These are phyloP conservation scores for Trematomus bernacchii DNA, from an alignment of 2,797 vertebrate genomes.

Conservation along the genomic window DNA sequence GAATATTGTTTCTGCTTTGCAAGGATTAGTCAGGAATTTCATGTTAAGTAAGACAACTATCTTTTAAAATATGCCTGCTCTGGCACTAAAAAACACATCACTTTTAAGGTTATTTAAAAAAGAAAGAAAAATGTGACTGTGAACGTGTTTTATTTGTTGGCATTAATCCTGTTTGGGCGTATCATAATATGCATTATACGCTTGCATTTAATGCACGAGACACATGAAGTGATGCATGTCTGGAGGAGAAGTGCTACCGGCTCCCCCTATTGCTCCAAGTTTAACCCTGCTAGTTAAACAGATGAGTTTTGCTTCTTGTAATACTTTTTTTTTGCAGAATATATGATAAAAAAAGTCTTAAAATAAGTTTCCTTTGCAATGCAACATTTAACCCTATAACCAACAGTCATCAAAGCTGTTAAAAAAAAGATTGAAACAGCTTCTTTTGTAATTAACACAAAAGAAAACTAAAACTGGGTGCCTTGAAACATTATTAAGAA, in stretches of 20 bases:
- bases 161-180: not conserved
- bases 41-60: not conserved
- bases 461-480: not conserved
- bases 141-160: not conserved
- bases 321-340: not conserved
- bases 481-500: not conserved
- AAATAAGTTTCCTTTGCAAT: not conserved
- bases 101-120: not conserved
- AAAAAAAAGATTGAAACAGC: not conserved
- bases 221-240: not conserved
- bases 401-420: not conserved
- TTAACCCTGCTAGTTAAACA: not conserved
- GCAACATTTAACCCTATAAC: not conserved
- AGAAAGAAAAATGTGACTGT: not conserved
- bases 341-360: not conserved
- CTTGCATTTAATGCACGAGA: too few relatives aligned
- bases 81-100: not conserved
- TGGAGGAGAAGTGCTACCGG: not conserved
- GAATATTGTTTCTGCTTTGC: slow-evolving; percentile 12
- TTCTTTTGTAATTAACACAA: not conserved
- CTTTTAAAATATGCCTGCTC: not conserved
- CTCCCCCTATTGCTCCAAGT: not conserved
- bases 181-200: not conserved
- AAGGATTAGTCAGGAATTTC: not conserved
- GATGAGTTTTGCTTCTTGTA: slow-evolving; percentile 1